These are phyloP conservation scores for Harmothoe impar DNA, from an alignment of 2,888 invertebrate genomes.

Conservation along the genomic window DNA sequence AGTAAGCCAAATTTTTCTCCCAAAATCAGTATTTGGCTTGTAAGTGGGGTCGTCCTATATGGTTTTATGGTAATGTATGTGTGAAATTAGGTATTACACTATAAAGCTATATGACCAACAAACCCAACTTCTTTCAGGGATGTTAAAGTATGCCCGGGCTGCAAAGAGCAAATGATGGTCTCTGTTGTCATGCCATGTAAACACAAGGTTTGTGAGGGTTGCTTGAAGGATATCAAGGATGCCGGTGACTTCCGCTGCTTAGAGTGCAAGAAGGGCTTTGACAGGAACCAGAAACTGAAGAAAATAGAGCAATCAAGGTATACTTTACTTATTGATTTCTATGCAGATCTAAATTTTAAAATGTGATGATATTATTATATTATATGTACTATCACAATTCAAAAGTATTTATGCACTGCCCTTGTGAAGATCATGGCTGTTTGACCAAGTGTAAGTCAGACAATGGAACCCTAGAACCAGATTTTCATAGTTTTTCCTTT, in stretches of 20 bases:
- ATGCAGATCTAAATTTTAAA: not conserved
- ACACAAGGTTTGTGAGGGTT: slow-evolving; percentile 75
- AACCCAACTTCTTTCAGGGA: slow-evolving; percentile 47
- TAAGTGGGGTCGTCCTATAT: too few relatives aligned
- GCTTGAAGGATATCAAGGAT: slow-evolving; percentile 71
- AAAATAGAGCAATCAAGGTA: slow-evolving; percentile 53
- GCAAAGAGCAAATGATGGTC: slow-evolving; percentile 73
- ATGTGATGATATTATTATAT: too few relatives aligned
- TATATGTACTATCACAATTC: too few relatives aligned
- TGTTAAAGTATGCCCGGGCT: slow-evolving; percentile 68
- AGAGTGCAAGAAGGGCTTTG: slow-evolving; percentile 71
- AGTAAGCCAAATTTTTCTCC: too few relatives aligned
- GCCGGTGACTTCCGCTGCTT: slow-evolving; percentile 70
- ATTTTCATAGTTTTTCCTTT: too few relatives aligned
- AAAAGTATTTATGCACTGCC: too few relatives aligned
- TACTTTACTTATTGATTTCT: not conserved
- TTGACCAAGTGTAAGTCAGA: too few relatives aligned
- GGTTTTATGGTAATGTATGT: too few relatives aligned
- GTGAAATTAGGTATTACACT: not conserved
- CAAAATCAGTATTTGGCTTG: too few relatives aligned
- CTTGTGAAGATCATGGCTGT: too few relatives aligned
- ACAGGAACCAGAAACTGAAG: slow-evolving; percentile 68
- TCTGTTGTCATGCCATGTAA: slow-evolving; percentile 77
- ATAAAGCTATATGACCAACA: too few relatives aligned
- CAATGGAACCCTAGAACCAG: too few relatives aligned